phyloP scores from a whole-genome alignment of 2,797 vertebrate species.

The Xenops minutus region DNA sequence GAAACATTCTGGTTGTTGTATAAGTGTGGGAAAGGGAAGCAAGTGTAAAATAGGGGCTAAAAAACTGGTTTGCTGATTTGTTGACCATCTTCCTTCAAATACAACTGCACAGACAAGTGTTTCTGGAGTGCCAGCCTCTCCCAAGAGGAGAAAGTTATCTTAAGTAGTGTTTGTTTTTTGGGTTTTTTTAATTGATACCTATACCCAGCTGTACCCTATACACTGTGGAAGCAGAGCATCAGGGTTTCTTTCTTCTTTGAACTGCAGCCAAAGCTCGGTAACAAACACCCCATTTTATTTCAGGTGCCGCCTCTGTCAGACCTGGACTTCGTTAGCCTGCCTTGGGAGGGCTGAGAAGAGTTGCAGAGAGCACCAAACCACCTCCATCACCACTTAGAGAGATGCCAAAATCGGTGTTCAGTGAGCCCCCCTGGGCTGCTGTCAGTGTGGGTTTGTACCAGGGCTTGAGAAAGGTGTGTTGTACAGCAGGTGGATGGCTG shows the following conservation, averaged over 20 bases:
- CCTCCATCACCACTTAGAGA: not conserved
- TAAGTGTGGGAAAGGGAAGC: not conserved
- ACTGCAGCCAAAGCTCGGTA: not conserved
- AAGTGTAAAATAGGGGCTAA: not conserved
- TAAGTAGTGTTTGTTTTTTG: not conserved
- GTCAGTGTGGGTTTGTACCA: not conserved
- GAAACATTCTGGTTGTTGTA: not conserved
- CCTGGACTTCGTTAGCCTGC: not conserved
- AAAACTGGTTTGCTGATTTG: not conserved
- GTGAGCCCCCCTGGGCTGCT: not conserved
- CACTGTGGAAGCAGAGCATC: accelerated
- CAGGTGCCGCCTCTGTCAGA: constrained; percentile 45
- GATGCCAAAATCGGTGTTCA: not conserved
- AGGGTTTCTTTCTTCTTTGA: not conserved
- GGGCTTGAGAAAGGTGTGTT: not conserved
- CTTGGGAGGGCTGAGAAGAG: not conserved
- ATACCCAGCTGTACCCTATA: accelerated
- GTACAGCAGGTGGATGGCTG: no score
- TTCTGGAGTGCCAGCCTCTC: not conserved
- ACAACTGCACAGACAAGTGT: not conserved
- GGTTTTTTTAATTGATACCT: not conserved
- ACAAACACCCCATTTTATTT: constrained; percentile 5
- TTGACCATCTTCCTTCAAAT: not conserved
- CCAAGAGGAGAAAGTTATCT: not conserved
- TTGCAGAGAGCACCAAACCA: not conserved